phyloP scores from a whole-genome alignment of 2,113 vertebrate species.

The Cairina moschata region DNA sequence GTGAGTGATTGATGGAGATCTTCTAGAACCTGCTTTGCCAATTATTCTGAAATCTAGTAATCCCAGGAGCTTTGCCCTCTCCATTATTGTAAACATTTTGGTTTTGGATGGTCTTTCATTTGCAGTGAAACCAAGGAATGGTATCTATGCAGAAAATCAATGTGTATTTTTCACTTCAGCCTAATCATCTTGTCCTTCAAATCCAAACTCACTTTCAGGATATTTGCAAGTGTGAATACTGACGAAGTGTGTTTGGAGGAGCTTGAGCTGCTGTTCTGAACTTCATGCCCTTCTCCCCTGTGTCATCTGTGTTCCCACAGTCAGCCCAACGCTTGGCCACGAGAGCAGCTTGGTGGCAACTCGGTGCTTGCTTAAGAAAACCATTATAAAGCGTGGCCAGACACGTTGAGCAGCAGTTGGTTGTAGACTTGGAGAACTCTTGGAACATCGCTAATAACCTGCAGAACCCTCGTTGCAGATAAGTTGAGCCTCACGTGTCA shows the following conservation, averaged over 20 bases:
- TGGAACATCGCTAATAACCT: neutral
- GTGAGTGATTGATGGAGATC: neutral
- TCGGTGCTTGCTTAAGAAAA: neutral
- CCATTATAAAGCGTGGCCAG: neutral
- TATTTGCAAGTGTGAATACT: neutral
- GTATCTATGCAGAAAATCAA: neutral
- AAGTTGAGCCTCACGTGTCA: neutral
- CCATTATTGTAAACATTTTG: neutral
- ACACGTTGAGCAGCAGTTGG: neutral
- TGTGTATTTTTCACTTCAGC: neutral
- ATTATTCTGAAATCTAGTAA: neutral
- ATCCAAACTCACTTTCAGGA: neutral
- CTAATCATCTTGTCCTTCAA: neutral
- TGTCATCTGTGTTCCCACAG: neutral
- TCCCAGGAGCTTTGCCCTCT: fast-evolving
- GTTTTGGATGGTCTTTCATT: neutral
- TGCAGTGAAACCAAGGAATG: neutral
- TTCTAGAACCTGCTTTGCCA: neutral
- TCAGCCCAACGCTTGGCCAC: neutral
- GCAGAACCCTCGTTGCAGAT: neutral
- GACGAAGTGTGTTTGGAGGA: neutral
- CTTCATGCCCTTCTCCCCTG: neutral
- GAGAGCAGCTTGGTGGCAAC: neutral
- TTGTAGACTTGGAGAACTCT: neutral
- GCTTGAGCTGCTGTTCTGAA: neutral